A percentile compares a stretch with the other conserved stretches of the same genome.
These are phyloP conservation scores for Antrozous pallidus DNA, from an alignment of 2,797 vertebrate species.

Conservation along the genomic window DNA sequence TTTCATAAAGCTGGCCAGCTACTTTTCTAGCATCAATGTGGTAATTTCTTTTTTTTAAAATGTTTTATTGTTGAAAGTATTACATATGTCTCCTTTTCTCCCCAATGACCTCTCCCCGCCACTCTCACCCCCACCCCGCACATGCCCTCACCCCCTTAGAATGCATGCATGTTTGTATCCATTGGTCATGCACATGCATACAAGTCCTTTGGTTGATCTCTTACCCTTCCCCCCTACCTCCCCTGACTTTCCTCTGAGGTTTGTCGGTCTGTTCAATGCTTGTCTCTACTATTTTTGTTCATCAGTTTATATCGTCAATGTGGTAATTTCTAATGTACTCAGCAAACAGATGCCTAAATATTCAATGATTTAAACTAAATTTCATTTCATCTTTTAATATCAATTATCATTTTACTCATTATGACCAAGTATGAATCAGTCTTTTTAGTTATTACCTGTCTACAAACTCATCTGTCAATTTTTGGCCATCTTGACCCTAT, in stretches of 20 bases:
- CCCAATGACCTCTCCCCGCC: no score
- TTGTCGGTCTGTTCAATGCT: no score
- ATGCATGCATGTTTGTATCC: no score
- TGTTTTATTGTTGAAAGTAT: no score
- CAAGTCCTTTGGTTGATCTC: no score
- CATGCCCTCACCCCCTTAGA: no score
- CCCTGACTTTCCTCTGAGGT: no score
- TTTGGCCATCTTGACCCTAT: background rate
- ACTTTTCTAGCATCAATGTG: conserved; percentile 22
- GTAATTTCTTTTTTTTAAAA: background rate
- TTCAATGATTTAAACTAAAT: conserved; percentile 25
- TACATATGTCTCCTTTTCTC: no score
- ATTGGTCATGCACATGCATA: no score
- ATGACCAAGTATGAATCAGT: conserved; percentile 14
- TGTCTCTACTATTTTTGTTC: no score
- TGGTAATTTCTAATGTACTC: conserved; percentile 16
- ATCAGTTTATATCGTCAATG: background rate
- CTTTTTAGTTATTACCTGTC: conserved; percentile 41
- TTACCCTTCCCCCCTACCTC: no score
- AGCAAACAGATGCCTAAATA: conserved; percentile 33
- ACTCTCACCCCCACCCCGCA: no score
- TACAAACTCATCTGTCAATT: conserved; percentile 26
- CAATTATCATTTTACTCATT: conserved; percentile 36
- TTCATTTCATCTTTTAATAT: conserved; percentile 50
- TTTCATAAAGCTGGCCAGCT: conserved; percentile 31